phyloP scores from a whole-genome alignment of 2,888 invertebrate species.

The Cephus spinipes region DNA sequence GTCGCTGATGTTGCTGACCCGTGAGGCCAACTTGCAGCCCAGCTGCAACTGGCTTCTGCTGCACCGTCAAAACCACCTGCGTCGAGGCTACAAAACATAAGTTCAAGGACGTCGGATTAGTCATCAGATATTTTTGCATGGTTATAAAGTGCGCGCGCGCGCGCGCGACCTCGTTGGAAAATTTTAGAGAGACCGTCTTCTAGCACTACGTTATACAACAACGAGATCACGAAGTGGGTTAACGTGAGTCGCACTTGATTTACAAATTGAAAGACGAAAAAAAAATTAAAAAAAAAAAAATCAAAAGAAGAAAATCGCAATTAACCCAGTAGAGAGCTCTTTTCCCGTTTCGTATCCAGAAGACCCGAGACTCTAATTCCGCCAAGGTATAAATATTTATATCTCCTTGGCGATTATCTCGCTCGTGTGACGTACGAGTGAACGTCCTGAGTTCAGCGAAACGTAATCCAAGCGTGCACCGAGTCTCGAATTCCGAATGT shows the following conservation, averaged over 20 bases:
- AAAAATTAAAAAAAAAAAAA: no score
- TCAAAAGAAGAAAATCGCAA: background rate
- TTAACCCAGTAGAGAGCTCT: background rate
- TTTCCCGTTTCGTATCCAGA: background rate
- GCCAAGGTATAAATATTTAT: slow-evolving; percentile 8
- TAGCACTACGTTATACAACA: background rate
- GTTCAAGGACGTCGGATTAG: slow-evolving; percentile 44
- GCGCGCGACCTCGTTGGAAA: background rate
- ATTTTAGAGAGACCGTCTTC: background rate
- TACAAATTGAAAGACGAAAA: background rate
- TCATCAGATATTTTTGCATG: slow-evolving; percentile 40
- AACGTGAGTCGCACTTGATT: background rate
- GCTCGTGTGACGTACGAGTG: slow-evolving; percentile 4
- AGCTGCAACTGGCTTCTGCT: slow-evolving; percentile 69
- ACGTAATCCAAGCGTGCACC: background rate
- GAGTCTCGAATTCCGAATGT: slow-evolving; percentile 1
- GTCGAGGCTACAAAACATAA: slow-evolving; percentile 71
- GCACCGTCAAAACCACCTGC: slow-evolving; percentile 78
- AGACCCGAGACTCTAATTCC: background rate
- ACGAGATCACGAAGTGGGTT: background rate
- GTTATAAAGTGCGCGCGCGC: background rate
- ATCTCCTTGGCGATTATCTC: background rate
- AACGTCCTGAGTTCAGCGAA: slow-evolving; percentile 1
- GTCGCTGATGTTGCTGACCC: slow-evolving; percentile 67
- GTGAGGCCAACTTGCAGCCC: slow-evolving; percentile 66